Evolutionary conservation across 2,113 vertebrate species (phyloP).

Genomic region (Megaleporinus macrocephalus): DNA sequence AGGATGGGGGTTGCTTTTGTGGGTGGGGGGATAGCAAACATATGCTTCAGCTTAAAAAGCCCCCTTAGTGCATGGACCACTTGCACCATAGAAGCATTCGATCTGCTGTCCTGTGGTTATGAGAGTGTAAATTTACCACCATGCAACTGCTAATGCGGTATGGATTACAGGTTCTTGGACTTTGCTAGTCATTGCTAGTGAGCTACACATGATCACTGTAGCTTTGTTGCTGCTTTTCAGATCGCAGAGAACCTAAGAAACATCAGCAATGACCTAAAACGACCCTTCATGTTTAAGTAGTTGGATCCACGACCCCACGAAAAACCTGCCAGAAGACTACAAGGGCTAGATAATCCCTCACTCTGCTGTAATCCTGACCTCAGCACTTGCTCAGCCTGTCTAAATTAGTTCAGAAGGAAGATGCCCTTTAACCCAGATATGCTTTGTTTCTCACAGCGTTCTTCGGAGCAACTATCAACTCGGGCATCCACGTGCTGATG

Average conservation of each 20-base stretch:
- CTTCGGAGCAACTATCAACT: constrained; percentile 94
- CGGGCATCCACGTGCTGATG: constrained; percentile 96
- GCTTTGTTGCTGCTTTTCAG: background rate
- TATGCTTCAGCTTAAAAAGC: background rate
- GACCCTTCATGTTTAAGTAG: background rate
- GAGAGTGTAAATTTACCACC: background rate
- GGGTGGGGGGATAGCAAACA: background rate
- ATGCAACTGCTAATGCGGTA: too few species aligned
- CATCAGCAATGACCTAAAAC: too few species aligned
- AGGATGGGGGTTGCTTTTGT: background rate
- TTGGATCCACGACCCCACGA: background rate
- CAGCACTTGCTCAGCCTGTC: background rate
- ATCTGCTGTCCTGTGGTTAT: background rate
- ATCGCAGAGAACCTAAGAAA: background rate
- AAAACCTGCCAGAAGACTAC: background rate
- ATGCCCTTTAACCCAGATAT: constrained; percentile 2
- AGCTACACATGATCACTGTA: too few species aligned
- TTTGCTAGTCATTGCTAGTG: too few species aligned
- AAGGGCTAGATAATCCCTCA: background rate
- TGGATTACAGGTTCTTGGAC: too few species aligned
- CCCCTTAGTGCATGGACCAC: background rate
- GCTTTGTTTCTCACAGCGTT: constrained; percentile 80
- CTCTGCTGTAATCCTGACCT: background rate
- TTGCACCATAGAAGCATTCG: background rate
- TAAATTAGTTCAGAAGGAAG: background rate